Base-by-base conservation (phyloP, 1,140 invertebrate species). In the Agrypnia vestita region DNA sequence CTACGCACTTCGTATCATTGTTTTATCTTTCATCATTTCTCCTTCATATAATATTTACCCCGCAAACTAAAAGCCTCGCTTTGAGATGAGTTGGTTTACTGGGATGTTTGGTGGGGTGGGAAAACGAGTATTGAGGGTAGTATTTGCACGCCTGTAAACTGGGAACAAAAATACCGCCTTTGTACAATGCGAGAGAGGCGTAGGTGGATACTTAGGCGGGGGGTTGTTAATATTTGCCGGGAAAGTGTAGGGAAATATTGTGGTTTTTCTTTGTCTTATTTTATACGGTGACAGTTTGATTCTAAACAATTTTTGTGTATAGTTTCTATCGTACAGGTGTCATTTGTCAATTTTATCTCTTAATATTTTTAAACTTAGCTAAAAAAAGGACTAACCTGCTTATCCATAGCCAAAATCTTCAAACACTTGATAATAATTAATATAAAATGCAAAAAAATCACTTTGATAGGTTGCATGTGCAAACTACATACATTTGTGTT, bases 191-290 rank as follows among this genome's bases (percentile, higher is more conserved):
- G 64, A 69, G 64, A 17, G 46, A 69, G 44, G 6, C 6, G 25
- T 35, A 35, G 6, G 25, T 35, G 25, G 25, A 69, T 46, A 69
- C 15, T 35, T 9, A 47, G 0, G 10, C 17, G 8, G n/a, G 25
- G 17, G 71, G 49, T 55, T 51, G 71, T 73, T 73, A 73, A 73
- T 73, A 73, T 73, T 73, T 73, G 51, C 17, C 53, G 17, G 17
- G 71, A 56, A 47, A 25, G 47, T 43, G 47, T n/a, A 64, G 10
- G 51, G 61, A 13, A 64, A 25, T 44, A 21, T 64, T 43, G 25
- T 12, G 61, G 61, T 25, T 44, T 64, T 64, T 44, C n/a, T 64
- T 64, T 44, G 61, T 44, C 61, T 64, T n/a, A 12, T 15, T 64
- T 53, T 53, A 64, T 35, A 13, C 12, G 61, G 19, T 64, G 61